Evolutionary conservation across 2,888 invertebrate genomes (phyloP).

Genomic region (Eupithecia inturbata): DNA sequence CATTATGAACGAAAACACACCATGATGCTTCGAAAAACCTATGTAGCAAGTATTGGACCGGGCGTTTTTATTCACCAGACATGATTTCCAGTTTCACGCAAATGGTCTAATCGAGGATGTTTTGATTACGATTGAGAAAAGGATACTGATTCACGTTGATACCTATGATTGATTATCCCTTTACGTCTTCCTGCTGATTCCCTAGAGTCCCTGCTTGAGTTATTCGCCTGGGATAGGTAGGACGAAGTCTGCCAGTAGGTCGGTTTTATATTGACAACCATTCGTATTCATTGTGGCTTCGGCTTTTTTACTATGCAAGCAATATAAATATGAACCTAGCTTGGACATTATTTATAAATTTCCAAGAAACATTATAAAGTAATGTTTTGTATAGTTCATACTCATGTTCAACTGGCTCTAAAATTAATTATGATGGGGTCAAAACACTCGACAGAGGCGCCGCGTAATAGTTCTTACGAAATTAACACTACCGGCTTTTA

Average conservation of each 20-base stretch:
- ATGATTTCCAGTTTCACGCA: too few relatives aligned
- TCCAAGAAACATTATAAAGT: slow-evolving; percentile 7
- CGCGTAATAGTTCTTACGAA: slow-evolving; percentile 68
- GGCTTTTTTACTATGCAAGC: not conserved
- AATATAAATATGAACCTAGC: not conserved
- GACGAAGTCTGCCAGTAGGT: too few relatives aligned
- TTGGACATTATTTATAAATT: not conserved
- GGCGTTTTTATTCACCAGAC: too few relatives aligned
- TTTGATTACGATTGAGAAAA: not conserved
- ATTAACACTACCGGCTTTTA: slow-evolving; percentile 71
- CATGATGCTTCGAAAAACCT: too few relatives aligned
- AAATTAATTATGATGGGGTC: slow-evolving; percentile 42
- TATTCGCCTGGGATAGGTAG: not conserved
- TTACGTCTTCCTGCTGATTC: slow-evolving; percentile 1
- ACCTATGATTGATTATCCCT: not conserved
- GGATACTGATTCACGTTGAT: not conserved
- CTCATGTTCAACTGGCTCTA: slow-evolving; percentile 8
- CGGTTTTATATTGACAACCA: too few relatives aligned
- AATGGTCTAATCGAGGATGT: too few relatives aligned
- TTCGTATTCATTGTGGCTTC: too few relatives aligned
- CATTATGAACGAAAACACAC: too few relatives aligned
- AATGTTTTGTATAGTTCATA: slow-evolving; percentile 1
- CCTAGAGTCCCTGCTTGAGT: not conserved
- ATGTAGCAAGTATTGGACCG: too few relatives aligned
- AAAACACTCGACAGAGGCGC: slow-evolving; percentile 56